Base-by-base conservation (phyloP, 2,797 vertebrate species). In the Poliocrania exsul region DNA sequence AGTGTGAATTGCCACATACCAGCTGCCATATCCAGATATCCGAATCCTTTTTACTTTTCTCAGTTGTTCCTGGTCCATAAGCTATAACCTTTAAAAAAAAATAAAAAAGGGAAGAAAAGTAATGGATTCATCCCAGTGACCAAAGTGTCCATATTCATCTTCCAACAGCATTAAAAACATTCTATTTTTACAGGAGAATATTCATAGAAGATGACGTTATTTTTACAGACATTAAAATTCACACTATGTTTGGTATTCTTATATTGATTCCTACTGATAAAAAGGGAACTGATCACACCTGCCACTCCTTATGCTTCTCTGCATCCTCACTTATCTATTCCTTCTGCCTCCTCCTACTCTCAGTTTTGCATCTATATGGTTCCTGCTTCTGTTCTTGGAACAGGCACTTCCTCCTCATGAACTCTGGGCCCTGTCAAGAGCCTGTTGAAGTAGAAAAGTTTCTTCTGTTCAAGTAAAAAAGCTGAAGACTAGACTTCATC, bases 11-110 rank as follows among this genome's bases (percentile, higher is more conserved):
- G 81, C 44, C 81, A 97, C 97, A 2, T 98, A 98, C 99, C 98
- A 99, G 94, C 81, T 99, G 99, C 99, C 99, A 99, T 88, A 99
- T 98, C 99, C 99, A 99, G 81, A 97, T 91, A 82, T 99, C 99
- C 10, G 97, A 98, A 58, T 97, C 91, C 62, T 75, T 97, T 37
- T 88, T 96, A 9, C 65, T 93, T 37, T 93, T 89, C 81, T 98
- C 95, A 26, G 97, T 98, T 93, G 96, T 96, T 78, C 99, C 99
- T 64, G 97, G 93, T 94, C 99, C 99, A 23, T 98, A 98, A 81
- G 98, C 91, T 38, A 98, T 88, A 47, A 94, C 98, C 99, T 99
- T 96, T 17, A 92, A 66, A 40, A 75, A 25, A 67, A 65, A 37
- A 17, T 29, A 10, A 24, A 38, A 95, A 83, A 64, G 5, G 23